Percentiles rank a stretch among this genome's conserved stretches.
Conservation (phyloP, 2,797 vertebrate species). For the Epinephelus awoara region DNA sequence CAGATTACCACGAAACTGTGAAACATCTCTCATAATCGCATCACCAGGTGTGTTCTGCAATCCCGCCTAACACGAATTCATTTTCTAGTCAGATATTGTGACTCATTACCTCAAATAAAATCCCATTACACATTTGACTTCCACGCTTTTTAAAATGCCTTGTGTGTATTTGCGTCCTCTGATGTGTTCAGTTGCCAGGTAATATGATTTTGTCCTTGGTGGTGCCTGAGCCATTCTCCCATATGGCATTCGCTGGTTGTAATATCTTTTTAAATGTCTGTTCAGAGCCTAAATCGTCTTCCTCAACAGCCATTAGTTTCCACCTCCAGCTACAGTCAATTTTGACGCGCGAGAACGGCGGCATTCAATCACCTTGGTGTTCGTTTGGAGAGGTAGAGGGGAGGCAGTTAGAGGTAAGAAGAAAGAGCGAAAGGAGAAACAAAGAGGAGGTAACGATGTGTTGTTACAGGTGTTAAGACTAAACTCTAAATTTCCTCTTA, state of each 20-base stretch:
- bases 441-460: slow-evolving; percentile 10
- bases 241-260: slow-evolving; percentile 56
- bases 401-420: slow-evolving; percentile 1
- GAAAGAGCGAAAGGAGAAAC: slow-evolving; percentile 7
- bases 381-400: slow-evolving; percentile 3
- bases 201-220: slow-evolving; percentile 56
- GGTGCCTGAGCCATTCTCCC: slow-evolving; percentile 52
- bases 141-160: slow-evolving; percentile 14
- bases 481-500: not conserved
- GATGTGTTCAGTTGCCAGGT: slow-evolving; percentile 49
- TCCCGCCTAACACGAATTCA: not conserved
- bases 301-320: slow-evolving; percentile 70
- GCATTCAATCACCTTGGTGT: slow-evolving; percentile 26
- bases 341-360: slow-evolving; percentile 56
- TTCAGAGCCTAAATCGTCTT: slow-evolving; percentile 69
- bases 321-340: slow-evolving; percentile 66
- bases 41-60: slow-evolving; percentile 2
- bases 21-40: not conserved
- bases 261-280: slow-evolving; percentile 71
- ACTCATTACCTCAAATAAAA: slow-evolving; percentile 41
- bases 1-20: not conserved
- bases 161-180: slow-evolving; percentile 21
- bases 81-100: slow-evolving; percentile 10
- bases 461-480: slow-evolving; percentile 12
- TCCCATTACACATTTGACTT: slow-evolving; percentile 18